phyloP scores from a whole-genome alignment of 2,113 vertebrate species.

The Numenius arquata region DNA sequence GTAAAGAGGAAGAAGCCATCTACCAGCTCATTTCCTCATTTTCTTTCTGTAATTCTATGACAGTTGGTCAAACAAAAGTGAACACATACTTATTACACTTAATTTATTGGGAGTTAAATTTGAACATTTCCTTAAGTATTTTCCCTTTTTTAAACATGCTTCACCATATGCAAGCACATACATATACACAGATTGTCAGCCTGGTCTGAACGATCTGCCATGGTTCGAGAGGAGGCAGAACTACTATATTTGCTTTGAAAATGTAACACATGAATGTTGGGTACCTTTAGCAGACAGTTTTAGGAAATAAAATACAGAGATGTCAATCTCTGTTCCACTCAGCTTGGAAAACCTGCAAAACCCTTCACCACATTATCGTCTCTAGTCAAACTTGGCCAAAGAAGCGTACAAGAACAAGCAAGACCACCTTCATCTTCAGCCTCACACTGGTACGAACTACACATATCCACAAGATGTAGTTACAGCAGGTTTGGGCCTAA shows the following conservation, averaged over 20 bases:
- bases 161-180: neutral
- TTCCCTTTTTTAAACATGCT: neutral
- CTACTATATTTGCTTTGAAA: neutral
- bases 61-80: neutral
- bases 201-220: neutral
- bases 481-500: neutral
- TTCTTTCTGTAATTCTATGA: neutral
- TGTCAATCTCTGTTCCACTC: neutral
- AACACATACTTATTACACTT: neutral
- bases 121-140: neutral
- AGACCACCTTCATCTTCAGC: neutral
- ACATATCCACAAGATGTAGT: neutral
- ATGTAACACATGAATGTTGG: neutral
- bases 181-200: neutral
- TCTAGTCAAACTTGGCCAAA: neutral
- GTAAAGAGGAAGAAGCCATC: neutral
- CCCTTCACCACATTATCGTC: neutral
- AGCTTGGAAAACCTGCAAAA: neutral
- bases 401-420: neutral
- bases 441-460: accelerated
- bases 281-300: neutral
- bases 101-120: neutral
- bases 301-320: neutral
- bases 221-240: neutral
- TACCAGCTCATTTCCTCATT: neutral